Conservation (phyloP, 1,140 invertebrate species). For the Gryon sp. region DNA sequence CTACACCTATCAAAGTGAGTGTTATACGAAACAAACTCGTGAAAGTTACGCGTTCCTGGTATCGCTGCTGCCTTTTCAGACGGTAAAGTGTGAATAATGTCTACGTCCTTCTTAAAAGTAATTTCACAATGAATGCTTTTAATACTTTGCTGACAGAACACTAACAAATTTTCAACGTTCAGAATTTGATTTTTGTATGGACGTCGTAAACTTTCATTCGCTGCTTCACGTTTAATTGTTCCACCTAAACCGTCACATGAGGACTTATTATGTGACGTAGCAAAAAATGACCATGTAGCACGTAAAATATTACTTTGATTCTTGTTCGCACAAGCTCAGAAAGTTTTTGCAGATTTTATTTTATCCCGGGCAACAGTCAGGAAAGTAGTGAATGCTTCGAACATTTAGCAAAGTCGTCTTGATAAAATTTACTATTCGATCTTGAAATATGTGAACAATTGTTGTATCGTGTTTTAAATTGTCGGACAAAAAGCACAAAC, state of each 20-base stretch:
- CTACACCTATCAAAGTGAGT: constrained; percentile 16
- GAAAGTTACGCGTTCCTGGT: constrained; percentile 27
- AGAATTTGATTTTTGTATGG: constrained; percentile 19
- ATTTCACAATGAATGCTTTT: constrained; percentile 30
- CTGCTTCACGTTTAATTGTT: constrained; percentile 25
- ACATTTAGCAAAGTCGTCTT: constrained; percentile 8
- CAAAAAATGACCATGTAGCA: constrained; percentile 54
- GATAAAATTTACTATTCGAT: neutral
- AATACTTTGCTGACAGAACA: constrained; percentile 21
- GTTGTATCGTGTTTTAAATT: constrained; percentile 35
- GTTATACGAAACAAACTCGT: constrained; percentile 32
- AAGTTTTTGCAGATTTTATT: constrained; percentile 60
- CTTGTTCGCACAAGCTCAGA: constrained; percentile 15
- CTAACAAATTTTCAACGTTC: constrained; percentile 17
- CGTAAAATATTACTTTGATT: constrained; percentile 22
- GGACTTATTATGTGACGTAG: constrained; percentile 25
- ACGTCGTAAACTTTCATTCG: constrained; percentile 33
- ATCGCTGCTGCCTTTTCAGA: constrained; percentile 15
- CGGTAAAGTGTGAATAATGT: neutral
- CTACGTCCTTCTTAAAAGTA: constrained; percentile 17
- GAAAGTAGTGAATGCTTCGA: constrained; percentile 37
- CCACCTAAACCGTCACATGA: constrained; percentile 20
- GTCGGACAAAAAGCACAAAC: constrained; percentile 19
- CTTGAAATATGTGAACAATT: constrained; percentile 21
- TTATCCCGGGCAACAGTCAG: constrained; percentile 20